Percentiles rank a stretch among this genome's conserved stretches.
Evolutionary conservation across 35 echinoderm and acorn worm genomes (phyloP).

Genomic region (Heliocidaris tuberculata): DNA sequence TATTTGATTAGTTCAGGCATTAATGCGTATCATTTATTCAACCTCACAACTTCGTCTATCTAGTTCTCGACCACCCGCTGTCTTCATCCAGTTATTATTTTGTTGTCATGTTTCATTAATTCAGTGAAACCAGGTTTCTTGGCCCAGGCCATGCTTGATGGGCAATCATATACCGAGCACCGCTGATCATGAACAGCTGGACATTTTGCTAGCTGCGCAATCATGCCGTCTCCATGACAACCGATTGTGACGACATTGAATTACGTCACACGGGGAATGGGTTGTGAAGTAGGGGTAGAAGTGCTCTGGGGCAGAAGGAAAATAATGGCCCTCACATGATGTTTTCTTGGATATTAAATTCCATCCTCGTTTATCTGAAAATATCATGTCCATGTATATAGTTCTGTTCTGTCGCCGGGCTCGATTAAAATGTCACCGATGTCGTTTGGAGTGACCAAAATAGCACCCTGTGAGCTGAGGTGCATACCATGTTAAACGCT

Average conservation of each 20-base stretch:
- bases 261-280: constrained; percentile 33
- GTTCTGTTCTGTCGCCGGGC: background rate
- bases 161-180: background rate
- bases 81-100: background rate
- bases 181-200: background rate
- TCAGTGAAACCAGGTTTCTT: background rate
- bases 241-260: constrained; percentile 27
- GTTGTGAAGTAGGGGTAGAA: constrained; percentile 13
- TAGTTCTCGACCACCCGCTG: background rate
- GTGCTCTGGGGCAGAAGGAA: background rate
- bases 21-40: background rate
- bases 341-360: constrained; percentile 19
- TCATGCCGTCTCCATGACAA: constrained; percentile 10
- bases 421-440: background rate
- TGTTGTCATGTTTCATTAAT: background rate
- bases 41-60: background rate
- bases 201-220: background rate
- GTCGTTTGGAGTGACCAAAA: background rate
- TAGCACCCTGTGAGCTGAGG: background rate
- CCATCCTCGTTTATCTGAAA: background rate
- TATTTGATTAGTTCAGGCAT: background rate
- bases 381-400: background rate
- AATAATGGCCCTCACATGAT: constrained; percentile 24
- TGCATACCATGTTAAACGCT: background rate
- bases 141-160: background rate